Conservation (phyloP, 1,140 invertebrate species). For the Euborellia annulipes region DNA sequence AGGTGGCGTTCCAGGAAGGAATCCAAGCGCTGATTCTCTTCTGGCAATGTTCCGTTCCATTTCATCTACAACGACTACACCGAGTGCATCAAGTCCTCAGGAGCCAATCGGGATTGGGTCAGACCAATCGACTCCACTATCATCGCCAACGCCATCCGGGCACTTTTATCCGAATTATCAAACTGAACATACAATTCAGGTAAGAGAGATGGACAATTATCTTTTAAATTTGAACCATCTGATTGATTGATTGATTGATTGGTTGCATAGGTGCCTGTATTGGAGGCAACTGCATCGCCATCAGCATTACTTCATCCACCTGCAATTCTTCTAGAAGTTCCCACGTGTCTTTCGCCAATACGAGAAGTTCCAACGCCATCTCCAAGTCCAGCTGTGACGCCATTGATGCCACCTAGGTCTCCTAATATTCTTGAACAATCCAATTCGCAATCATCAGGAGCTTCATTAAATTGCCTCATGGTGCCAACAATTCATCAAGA, state of each 20-base stretch:
- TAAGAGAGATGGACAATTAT: too few species aligned
- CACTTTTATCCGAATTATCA: too few species aligned
- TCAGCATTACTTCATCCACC: constrained; percentile 43
- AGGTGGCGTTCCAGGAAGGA: constrained; percentile 12
- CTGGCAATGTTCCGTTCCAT: constrained; percentile 55
- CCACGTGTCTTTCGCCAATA: constrained; percentile 43
- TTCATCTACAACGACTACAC: constrained; percentile 38
- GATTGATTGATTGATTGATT: too few species aligned
- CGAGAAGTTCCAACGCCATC: constrained; percentile 39
- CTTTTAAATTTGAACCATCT: too few species aligned
- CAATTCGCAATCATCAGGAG: too few species aligned
- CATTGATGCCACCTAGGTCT: constrained; percentile 39
- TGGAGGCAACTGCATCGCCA: constrained; percentile 22
- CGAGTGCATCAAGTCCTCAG: constrained; percentile 47
- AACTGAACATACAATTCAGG: too few species aligned
- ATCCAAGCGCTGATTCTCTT: constrained; percentile 52
- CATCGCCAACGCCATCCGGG: constrained; percentile 1
- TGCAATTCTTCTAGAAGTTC: constrained; percentile 53
- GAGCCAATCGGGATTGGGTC: too few species aligned
- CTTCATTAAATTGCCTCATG: too few species aligned
- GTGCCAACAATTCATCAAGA: too few species aligned
- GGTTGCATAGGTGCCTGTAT: too few species aligned
- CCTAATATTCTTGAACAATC: too few species aligned
- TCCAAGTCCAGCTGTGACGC: constrained; percentile 48
- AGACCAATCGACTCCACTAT: constrained; percentile 4